phyloP scores from a whole-genome alignment of 2,113 vertebrate genomes.

The Bagarius yarrelli region DNA sequence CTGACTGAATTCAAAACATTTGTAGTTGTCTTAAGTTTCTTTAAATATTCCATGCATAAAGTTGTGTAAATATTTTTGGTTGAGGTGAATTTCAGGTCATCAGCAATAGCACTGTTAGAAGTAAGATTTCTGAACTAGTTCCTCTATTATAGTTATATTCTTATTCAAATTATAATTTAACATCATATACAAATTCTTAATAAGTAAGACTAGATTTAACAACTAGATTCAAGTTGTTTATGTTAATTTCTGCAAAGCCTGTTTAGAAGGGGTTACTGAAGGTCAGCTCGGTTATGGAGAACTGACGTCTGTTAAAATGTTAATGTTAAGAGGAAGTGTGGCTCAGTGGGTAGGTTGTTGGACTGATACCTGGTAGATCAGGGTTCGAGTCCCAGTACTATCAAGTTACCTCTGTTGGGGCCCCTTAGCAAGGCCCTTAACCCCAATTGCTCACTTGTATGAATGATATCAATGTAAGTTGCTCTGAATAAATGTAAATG shows the following conservation, averaged over 20 bases:
- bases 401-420: too few relatives aligned
- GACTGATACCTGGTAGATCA: too few relatives aligned
- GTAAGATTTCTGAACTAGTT: neutral
- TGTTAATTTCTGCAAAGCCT: neutral
- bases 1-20: neutral
- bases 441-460: too few relatives aligned
- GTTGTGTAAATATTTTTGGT: too few relatives aligned
- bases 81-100: neutral
- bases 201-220: neutral
- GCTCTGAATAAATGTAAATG: too few relatives aligned
- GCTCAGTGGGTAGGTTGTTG: too few relatives aligned
- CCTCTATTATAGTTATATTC: too few relatives aligned
- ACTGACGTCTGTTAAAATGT: neutral
- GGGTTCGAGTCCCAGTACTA: too few relatives aligned
- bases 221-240: neutral
- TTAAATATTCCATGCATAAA: neutral
- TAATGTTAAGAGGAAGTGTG: too few relatives aligned
- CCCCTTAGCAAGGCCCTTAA: too few relatives aligned
- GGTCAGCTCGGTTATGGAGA: neutral
- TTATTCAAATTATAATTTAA: neutral
- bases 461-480: too few relatives aligned
- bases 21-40: neutral
- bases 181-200: neutral
- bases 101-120: neutral
- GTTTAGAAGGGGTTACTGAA: neutral